A percentile compares a stretch with the other conserved stretches of the same genome.
Conservation (phyloP, 2,888 invertebrate genomes). For the Parasteatoda lunata region DNA sequence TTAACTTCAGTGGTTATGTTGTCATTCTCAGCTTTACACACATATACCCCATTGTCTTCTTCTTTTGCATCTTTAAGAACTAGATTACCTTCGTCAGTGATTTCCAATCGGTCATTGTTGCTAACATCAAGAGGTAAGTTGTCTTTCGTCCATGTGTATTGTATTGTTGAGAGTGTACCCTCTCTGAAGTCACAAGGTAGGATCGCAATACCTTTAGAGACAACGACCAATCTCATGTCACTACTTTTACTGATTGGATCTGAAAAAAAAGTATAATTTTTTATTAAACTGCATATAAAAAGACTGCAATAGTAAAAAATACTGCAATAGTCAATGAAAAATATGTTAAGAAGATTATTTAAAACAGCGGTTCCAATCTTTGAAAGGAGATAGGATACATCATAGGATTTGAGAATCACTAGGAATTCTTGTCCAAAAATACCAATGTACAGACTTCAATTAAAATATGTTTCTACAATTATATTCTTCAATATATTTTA, state of each 20-base stretch:
- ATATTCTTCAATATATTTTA: too few species aligned
- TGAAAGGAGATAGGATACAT: background rate
- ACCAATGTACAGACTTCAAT: too few species aligned
- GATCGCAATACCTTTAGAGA: slow-evolving; percentile 56
- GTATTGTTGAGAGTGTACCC: background rate
- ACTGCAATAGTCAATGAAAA: background rate
- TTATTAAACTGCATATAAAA: too few species aligned
- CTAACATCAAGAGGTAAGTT: slow-evolving; percentile 27
- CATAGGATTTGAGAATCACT: background rate
- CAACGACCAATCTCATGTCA: slow-evolving; percentile 52
- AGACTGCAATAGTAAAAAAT: too few species aligned
- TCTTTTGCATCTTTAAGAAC: slow-evolving; percentile 47
- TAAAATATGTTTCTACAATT: too few species aligned
- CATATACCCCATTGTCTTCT: slow-evolving; percentile 54
- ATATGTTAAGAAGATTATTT: background rate
- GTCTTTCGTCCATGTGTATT: slow-evolving; percentile 53
- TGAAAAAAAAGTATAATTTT: background rate
- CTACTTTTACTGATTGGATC: slow-evolving; percentile 45
- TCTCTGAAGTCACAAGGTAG: slow-evolving; percentile 45
- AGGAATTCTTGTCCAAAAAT: too few species aligned
- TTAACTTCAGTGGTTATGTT: slow-evolving; percentile 42
- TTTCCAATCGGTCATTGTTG: slow-evolving; percentile 28
- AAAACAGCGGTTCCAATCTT: background rate
- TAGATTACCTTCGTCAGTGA: slow-evolving; percentile 39
- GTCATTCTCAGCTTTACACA: slow-evolving; percentile 29